Evolutionary conservation across 2,113 vertebrate genomes (phyloP).

Genomic region (Poeciliopsis occidentalis): DNA sequence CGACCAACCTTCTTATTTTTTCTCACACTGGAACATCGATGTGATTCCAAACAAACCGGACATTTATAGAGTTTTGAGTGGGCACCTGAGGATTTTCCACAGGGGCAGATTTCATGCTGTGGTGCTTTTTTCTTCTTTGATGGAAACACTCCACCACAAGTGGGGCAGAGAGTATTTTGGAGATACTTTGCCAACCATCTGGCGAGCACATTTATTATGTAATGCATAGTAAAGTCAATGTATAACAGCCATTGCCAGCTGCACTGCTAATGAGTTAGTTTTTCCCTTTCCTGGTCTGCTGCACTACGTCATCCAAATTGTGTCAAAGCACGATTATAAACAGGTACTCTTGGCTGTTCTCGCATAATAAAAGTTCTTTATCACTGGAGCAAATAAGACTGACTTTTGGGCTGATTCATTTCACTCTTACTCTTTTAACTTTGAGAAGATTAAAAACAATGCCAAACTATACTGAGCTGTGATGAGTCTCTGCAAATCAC

Average conservation of each 20-base stretch:
- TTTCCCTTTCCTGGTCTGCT: conserved; percentile 18
- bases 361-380: neutral
- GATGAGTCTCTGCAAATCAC: neutral
- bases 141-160: conserved; percentile 58
- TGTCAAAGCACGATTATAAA: conserved; percentile 3
- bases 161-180: conserved; percentile 45
- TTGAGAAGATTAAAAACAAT: conserved; percentile 15
- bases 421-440: conserved; percentile 2
- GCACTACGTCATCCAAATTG: conserved; percentile 19
- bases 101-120: conserved; percentile 27
- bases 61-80: neutral
- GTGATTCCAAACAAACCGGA: conserved; percentile 12
- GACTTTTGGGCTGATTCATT: neutral
- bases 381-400: neutral
- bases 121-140: conserved; percentile 38
- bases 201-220: conserved; percentile 72
- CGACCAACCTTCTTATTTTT: conserved; percentile 1
- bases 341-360: neutral
- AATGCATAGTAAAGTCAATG: conserved; percentile 66
- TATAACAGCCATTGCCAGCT: conserved; percentile 44
- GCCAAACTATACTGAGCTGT: conserved; percentile 17
- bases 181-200: conserved; percentile 64
- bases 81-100: conserved; percentile 35
- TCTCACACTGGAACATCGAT: neutral
- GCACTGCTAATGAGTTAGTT: conserved; percentile 43